Base-by-base conservation (phyloP, 2,797 vertebrate genomes). In the Cirrhinus mrigala region DNA sequence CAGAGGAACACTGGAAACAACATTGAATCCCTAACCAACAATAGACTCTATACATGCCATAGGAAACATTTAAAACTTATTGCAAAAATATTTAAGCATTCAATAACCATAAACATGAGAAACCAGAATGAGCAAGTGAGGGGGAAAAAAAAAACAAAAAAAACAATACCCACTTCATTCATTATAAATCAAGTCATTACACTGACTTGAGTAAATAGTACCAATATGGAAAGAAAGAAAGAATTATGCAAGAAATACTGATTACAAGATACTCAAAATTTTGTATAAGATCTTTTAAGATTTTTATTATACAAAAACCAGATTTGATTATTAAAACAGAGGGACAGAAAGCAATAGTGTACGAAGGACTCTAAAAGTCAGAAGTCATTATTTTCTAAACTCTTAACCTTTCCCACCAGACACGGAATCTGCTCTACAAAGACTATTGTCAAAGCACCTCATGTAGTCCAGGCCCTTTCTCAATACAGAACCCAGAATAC, bases 401-500 rank as follows among this genome's bases (percentile, higher is more conserved):
- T 20, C 50, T 77, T 4, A 10, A 29, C 64, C 73, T 77, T 22
- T 29, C 27, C 40, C 22, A 10, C 4, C 24, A n/a, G 54, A 83
- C 2, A 2, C 9, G 3, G 10, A 78, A 78, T 60, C 20, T 82
- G 78, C 81, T 80, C 40, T 27, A 78, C 52, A 58, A 44, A 70
- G 44, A 52, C 62, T 60, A 16, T 37, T 54, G 75, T 62, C 6
- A 69, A 83, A 81, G 9, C 22, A 24, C 20, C 52, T 12, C 54
- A 16, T 2, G 44, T 52, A 29, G 37, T 37, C 50, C 50, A 29
- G 58, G 50, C 52, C 66, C 40, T 58, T 52, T 54, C 14, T 37
- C 14, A 54, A 60, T 29, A 68, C 52, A 66, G 52, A 82, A 48
- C 71, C 16, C 12, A 44, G 58, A 75, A 44, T 16, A 68, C 83